These are phyloP conservation scores for Ancistrus triradiatus DNA, from an alignment of 2,113 vertebrate genomes.

Conservation along the genomic window DNA sequence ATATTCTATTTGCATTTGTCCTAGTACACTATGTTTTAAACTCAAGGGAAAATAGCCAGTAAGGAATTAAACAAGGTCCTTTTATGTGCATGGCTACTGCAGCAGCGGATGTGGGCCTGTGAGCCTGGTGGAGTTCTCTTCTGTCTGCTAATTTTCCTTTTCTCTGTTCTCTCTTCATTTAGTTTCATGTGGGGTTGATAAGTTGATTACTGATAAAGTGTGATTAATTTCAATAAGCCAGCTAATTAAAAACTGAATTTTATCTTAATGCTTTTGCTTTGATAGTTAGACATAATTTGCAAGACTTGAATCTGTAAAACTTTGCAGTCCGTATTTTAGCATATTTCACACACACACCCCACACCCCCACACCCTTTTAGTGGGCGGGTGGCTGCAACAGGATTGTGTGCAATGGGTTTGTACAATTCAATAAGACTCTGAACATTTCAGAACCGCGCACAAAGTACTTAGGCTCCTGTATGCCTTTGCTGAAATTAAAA, in stretches of 20 bases:
- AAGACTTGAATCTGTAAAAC: conserved; percentile 62
- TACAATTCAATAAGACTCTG: conserved; percentile 62
- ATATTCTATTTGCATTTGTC: conserved; percentile 23
- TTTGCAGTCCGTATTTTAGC: conserved; percentile 59
- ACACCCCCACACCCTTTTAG: conserved; percentile 46
- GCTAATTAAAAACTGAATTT: conserved; percentile 73
- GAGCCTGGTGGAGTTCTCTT: conserved; percentile 37
- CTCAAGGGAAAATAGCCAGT: background rate
- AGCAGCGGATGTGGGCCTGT: background rate
- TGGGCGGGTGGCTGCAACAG: conserved; percentile 53
- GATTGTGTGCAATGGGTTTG: conserved; percentile 56
- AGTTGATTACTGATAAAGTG: conserved; percentile 70
- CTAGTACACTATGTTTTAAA: background rate
- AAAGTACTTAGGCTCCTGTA: conserved; percentile 49
- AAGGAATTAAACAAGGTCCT: background rate
- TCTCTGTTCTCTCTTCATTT: conserved; percentile 35
- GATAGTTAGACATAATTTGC: conserved; percentile 68
- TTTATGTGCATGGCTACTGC: conserved; percentile 10
- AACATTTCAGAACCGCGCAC: conserved; percentile 53
- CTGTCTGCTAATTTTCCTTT: conserved; percentile 10
- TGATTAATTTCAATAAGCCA: conserved; percentile 72
- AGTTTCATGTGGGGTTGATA: conserved; percentile 63
- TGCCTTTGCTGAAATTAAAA: conserved; percentile 65
- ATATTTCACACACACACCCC: conserved; percentile 68
- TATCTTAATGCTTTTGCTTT: conserved; percentile 64